Percentiles rank a stretch among this genome's conserved stretches.
phyloP scores from a whole-genome alignment of 2,113 vertebrate genomes.

The Ancistrus triradiatus region DNA sequence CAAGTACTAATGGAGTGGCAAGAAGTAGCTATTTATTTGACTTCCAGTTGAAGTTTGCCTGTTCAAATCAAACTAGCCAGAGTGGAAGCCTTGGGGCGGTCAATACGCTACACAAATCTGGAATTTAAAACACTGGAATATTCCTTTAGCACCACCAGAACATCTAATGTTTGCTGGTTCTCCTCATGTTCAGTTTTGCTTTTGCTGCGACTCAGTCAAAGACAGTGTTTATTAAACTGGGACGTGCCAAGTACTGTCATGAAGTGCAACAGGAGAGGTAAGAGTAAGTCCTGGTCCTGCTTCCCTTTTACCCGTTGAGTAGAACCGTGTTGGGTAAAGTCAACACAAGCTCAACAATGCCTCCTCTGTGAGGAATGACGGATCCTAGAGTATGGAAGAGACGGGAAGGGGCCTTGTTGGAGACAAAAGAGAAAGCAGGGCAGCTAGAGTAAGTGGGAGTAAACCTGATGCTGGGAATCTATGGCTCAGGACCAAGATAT shows the following conservation, averaged over 20 bases:
- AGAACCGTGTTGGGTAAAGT: conserved; percentile 24
- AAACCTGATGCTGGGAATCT: too few species aligned
- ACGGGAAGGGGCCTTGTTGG: conserved; percentile 21
- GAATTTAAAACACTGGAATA: too few species aligned
- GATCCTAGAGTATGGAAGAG: not conserved
- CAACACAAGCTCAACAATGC: conserved; percentile 37
- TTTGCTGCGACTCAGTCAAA: conserved; percentile 19
- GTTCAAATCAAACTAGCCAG: not conserved
- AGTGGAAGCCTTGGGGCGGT: not conserved
- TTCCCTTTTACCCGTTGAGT: conserved; percentile 10
- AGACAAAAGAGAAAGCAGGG: not conserved
- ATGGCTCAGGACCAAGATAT: too few species aligned
- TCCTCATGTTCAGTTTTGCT: not conserved
- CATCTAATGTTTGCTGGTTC: not conserved
- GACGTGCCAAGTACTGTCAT: conserved; percentile 42
- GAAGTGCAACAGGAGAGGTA: conserved; percentile 17
- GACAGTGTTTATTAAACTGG: conserved; percentile 36
- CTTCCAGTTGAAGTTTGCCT: not conserved
- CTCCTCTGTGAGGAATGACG: conserved; percentile 26
- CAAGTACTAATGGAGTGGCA: not conserved
- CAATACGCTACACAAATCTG: too few species aligned
- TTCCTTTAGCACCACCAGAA: not conserved
- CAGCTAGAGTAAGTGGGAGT: not conserved
- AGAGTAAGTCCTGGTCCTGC: not conserved
- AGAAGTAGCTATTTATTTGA: conserved; percentile 31